Percentiles rank a stretch among this genome's conserved stretches.
Evolutionary conservation across 2,888 invertebrate genomes (phyloP).

Genomic region (Caenorhabditis zanzibari): DNA sequence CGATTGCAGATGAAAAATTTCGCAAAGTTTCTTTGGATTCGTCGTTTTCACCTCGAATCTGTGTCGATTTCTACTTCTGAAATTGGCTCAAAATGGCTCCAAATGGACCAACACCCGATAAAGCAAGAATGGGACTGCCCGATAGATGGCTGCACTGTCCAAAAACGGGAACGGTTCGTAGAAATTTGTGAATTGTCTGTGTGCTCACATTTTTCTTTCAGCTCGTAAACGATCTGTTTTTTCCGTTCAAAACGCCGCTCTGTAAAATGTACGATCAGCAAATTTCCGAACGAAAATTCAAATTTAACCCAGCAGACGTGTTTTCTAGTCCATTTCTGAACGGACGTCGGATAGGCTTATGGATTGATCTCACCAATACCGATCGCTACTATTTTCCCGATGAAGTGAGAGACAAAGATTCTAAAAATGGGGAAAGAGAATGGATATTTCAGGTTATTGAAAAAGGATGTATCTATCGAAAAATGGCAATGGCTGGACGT

Average conservation of each 20-base stretch:
- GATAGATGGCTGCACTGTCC: slow-evolving; percentile 85
- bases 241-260: slow-evolving; percentile 96
- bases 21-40: not conserved
- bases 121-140: slow-evolving; percentile 81
- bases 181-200: slow-evolving; percentile 55
- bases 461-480: slow-evolving; percentile 87
- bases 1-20: not conserved
- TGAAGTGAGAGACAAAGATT: slow-evolving; percentile 85
- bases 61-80: slow-evolving; percentile 14
- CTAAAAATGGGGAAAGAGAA: not conserved
- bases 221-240: slow-evolving; percentile 88
- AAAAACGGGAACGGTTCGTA: slow-evolving; percentile 84
- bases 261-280: slow-evolving; percentile 90
- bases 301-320: slow-evolving; percentile 92
- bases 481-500: slow-evolving; percentile 87
- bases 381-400: slow-evolving; percentile 92
- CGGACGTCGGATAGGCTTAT: slow-evolving; percentile 90
- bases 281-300: slow-evolving; percentile 87
- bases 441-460: slow-evolving; percentile 84
- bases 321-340: slow-evolving; percentile 85
- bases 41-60: slow-evolving; percentile 11
- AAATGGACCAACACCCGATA: slow-evolving; percentile 73
- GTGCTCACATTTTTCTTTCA: slow-evolving; percentile 43
- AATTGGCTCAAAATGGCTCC: slow-evolving; percentile 53
- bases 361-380: slow-evolving; percentile 98